Conservation (phyloP, 2,888 invertebrate genomes). For the Hoplodrina ambigua region DNA sequence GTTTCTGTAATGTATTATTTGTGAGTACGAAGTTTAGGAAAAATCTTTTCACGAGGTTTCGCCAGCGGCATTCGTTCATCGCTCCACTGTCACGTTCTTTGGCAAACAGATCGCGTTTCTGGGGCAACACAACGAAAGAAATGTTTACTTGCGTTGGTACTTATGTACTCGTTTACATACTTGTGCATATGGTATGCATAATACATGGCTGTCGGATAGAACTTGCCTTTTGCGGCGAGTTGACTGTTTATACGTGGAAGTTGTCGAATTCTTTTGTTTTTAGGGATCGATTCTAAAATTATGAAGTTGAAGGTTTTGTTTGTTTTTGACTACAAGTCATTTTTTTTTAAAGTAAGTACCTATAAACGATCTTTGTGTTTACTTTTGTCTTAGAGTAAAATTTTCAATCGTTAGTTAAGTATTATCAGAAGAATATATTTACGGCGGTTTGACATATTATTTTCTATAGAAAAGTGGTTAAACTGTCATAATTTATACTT, state of each 20-base stretch:
- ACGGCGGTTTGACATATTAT: too few species aligned
- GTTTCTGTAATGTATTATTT: slow-evolving; percentile 31
- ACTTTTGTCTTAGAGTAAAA: too few species aligned
- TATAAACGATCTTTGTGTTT: too few species aligned
- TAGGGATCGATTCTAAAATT: too few species aligned
- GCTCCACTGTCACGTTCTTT: slow-evolving; percentile 50
- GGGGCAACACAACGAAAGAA: slow-evolving; percentile 53
- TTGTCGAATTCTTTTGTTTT: not conserved
- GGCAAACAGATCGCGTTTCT: slow-evolving; percentile 61
- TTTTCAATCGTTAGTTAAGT: too few species aligned
- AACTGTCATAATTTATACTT: too few species aligned
- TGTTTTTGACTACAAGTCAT: too few species aligned
- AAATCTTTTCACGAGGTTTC: slow-evolving; percentile 35
- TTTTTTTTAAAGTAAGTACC: too few species aligned
- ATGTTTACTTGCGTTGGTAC: slow-evolving; percentile 27
- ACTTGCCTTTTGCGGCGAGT: slow-evolving; percentile 5
- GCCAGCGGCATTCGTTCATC: slow-evolving; percentile 53
- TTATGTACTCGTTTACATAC: slow-evolving; percentile 28
- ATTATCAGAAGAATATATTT: too few species aligned
- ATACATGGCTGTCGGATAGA: slow-evolving; percentile 8
- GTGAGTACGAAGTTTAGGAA: slow-evolving; percentile 26
- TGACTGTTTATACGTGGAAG: slow-evolving; percentile 2
- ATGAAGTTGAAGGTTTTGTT: too few species aligned
- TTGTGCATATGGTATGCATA: slow-evolving; percentile 40
- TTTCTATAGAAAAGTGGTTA: too few species aligned